Evolutionary conservation across 2,888 invertebrate species (phyloP).

Genomic region (Lucinisca nassula): DNA sequence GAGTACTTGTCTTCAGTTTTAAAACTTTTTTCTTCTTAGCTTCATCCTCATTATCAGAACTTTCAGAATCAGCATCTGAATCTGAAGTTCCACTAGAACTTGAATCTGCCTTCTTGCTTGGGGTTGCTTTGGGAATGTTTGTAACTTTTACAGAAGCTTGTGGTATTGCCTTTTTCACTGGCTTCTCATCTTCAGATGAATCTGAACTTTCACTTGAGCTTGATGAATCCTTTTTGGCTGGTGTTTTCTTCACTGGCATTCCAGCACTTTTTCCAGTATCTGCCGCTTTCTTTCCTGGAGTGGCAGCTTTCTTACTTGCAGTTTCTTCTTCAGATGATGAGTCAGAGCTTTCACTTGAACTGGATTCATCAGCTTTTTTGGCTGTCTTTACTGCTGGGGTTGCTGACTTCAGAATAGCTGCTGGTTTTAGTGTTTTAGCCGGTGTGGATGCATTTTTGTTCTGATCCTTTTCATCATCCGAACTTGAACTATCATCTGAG

Average conservation of each 20-base stretch:
- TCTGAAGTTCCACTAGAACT: constrained; percentile 67
- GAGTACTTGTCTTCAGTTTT: constrained; percentile 17
- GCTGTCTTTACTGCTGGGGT: background rate
- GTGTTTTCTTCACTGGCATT: constrained; percentile 18
- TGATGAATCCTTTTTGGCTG: constrained; percentile 54
- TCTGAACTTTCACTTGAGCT: constrained; percentile 61
- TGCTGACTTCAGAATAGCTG: background rate
- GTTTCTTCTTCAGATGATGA: constrained; percentile 60
- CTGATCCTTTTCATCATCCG: background rate
- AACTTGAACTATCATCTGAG: background rate
- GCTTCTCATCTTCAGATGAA: constrained; percentile 60
- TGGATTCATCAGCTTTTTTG: background rate
- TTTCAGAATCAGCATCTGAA: constrained; percentile 77
- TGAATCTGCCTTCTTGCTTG: constrained; percentile 26
- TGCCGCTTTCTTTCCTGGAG: background rate
- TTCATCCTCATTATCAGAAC: constrained; percentile 63
- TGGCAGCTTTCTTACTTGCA: constrained; percentile 6
- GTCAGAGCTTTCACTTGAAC: constrained; percentile 57
- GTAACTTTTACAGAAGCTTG: constrained; percentile 25
- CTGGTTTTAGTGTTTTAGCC: background rate
- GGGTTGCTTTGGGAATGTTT: background rate
- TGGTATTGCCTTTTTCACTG: background rate
- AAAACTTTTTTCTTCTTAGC: constrained; percentile 54
- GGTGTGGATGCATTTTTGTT: background rate
- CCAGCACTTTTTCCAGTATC: background rate